phyloP scores from a whole-genome alignment of 1,140 invertebrate species.

The Trichonephila inaurata region DNA sequence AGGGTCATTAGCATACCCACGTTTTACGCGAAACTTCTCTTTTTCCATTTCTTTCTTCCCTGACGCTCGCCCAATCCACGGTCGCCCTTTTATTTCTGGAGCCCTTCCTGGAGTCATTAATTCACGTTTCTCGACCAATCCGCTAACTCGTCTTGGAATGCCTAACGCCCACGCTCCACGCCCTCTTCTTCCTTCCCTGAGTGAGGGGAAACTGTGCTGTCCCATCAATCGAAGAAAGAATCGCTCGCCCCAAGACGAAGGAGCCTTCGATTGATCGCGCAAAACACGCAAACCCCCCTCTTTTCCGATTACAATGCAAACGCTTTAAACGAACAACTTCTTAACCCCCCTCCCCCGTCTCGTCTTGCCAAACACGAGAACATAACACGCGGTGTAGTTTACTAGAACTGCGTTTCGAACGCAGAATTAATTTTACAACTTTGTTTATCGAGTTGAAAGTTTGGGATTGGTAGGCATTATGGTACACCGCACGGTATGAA shows the following conservation, averaged over 20 bases:
- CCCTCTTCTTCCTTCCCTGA: constrained; percentile 63
- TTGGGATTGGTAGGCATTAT: neutral
- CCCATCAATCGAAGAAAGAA: constrained; percentile 74
- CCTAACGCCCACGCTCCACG: constrained; percentile 58
- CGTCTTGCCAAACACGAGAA: neutral
- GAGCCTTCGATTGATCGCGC: constrained; percentile 57
- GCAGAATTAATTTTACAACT: constrained; percentile 63
- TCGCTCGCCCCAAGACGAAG: constrained; percentile 58
- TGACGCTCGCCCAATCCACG: constrained; percentile 54
- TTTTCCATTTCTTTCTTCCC: constrained; percentile 66
- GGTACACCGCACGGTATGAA: neutral
- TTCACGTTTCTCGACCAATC: constrained; percentile 72
- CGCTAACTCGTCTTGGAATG: constrained; percentile 68
- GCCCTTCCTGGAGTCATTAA: constrained; percentile 73
- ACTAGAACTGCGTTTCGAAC: neutral
- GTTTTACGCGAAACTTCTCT: constrained; percentile 47
- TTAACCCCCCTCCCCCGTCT: neutral
- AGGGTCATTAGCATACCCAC: constrained; percentile 71
- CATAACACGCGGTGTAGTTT: constrained; percentile 9
- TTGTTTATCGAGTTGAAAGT: constrained; percentile 46
- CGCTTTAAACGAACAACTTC: neutral
- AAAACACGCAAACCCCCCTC: constrained; percentile 45
- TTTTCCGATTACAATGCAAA: constrained; percentile 40
- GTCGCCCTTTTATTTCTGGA: constrained; percentile 65
- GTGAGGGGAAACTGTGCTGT: constrained; percentile 30